These are phyloP conservation scores for Tortrix viridana DNA, from an alignment of 2,888 invertebrate species.

Conservation along the genomic window DNA sequence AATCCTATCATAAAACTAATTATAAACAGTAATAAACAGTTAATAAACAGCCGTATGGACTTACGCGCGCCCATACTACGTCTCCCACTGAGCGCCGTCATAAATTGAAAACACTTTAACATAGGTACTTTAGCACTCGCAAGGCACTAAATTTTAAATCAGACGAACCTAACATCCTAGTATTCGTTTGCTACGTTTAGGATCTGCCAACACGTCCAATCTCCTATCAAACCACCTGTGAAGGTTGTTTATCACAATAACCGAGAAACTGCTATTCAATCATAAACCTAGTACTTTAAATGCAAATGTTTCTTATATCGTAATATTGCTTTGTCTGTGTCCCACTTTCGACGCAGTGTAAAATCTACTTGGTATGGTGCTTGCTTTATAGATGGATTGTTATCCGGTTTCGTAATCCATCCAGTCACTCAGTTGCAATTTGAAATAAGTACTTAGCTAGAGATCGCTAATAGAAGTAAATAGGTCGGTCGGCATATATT, in stretches of 20 bases:
- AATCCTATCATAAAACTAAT: too few relatives aligned
- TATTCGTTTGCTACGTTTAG: too few relatives aligned
- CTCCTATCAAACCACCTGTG: conserved; percentile 3
- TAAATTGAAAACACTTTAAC: too few relatives aligned
- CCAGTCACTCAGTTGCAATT: not conserved
- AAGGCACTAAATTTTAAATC: too few relatives aligned
- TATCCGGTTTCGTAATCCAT: not conserved
- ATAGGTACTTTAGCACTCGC: too few relatives aligned
- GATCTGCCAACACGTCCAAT: not conserved
- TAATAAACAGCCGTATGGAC: too few relatives aligned
- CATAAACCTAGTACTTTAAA: conserved; percentile 8
- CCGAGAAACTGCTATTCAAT: conserved; percentile 9
- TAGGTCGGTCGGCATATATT: too few relatives aligned
- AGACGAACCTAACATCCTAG: too few relatives aligned
- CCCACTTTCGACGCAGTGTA: conserved; percentile 6
- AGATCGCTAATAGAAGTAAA: not conserved
- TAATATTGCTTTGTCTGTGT: conserved; percentile 5
- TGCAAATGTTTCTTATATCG: conserved; percentile 11
- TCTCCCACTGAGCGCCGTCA: too few relatives aligned
- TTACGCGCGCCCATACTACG: too few relatives aligned
- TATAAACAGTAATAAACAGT: too few relatives aligned
- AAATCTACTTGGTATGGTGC: not conserved
- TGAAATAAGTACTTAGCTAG: not conserved
- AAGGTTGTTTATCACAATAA: conserved; percentile 10
- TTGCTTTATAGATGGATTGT: not conserved